Base-by-base conservation (phyloP, 2,113 vertebrate species). In the Girardinichthys multiradiatus region DNA sequence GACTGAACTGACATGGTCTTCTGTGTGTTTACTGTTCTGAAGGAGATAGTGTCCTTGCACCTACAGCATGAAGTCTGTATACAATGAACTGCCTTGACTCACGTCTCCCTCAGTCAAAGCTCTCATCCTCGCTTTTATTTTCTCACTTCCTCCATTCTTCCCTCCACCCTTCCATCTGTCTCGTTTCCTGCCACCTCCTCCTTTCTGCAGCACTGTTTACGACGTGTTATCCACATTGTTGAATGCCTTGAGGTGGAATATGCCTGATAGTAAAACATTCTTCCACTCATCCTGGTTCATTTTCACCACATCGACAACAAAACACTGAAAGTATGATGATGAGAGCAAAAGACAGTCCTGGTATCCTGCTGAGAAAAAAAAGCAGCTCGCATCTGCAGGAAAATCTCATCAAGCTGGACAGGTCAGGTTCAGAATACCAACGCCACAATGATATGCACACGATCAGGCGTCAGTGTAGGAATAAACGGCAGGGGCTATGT, bases 141-240 rank as follows among this genome's bases (percentile, higher is more conserved):
- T 35, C 57, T 72, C 35, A 2, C 66, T 64, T 19, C 45, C 60
- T 70, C 57, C 35, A 39, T 65, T 26, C 26, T 19, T 29, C 26
- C 80, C 60, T 51, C 66, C 73, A 45, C 68, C 79, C 61, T 57
- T 83, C 84, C 77, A 76, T 85, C 84, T 77, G 70, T 82, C 79
- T 35, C 24, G n/a, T 59, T 48, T 27, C 57, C 57, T 29, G 8
- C 68, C 60, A 15, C 57, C 58, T 63, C 58, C 60, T 69, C 37
- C 67, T 68, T 19, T 45, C 12, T 39, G 4, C 33, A 60, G 73
- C 26, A 42, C 54, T 74, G 54, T 84, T 81, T 79, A 63, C 72
- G 70, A 48, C 58, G 61, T 24, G 28, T 68, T 60, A 29, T 35
- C 64, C 71, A 68, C 35, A 45, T 59, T 12, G 35, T 67, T 54